Evolutionary conservation across 2,797 vertebrate genomes (phyloP), one percentile per base, ranked within the genome.

Genomic region (Spheniscus humboldti): DNA sequence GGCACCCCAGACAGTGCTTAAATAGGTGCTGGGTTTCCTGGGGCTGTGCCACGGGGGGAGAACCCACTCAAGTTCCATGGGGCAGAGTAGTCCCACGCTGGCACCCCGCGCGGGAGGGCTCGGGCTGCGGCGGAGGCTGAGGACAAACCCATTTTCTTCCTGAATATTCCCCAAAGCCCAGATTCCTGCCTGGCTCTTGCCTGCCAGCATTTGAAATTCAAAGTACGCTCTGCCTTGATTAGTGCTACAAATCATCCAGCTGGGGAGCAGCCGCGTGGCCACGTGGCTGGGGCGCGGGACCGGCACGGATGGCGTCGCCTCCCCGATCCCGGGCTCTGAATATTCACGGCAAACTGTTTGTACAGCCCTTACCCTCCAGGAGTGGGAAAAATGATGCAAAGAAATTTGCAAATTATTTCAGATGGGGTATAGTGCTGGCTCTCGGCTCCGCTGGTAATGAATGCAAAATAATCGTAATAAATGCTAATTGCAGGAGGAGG

Each of bases 141-240:
- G 52, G 37, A 41, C 39, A 66, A 82, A 33, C 30, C 23, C 30
- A 0, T 31, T 86, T 43, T 74, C 94, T 60, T 66, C 75, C 78
- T 45, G 94, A 74, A n/a, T 18, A 22, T 81, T 71, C 92, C 79
- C 88, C 66, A 14, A 68, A 93, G 33, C 80, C 76, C 90, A 1
- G 62, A 92, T 84, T 47, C 88, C 95, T 53, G 79, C 90, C 72
- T 7, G 76, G 48, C 39, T 76, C 75, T 88, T 64, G 86, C 64
- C 75, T 74, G 72, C 6, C 50, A 47, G 55, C 50, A 57, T 94
- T 83, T 94, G 93, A 78, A 96, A 96, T 94, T 95, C 92, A 74
- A 76, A 94, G 20, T 45, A 0, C 8, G 19, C 90, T 24, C 81
- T 64, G 72, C 31, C 72, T 77, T 86, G 95, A 78, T 95, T 73